Evolutionary conservation across 2,797 vertebrate species (phyloP).

Genomic region (Acrossocheilus fasciatus): DNA sequence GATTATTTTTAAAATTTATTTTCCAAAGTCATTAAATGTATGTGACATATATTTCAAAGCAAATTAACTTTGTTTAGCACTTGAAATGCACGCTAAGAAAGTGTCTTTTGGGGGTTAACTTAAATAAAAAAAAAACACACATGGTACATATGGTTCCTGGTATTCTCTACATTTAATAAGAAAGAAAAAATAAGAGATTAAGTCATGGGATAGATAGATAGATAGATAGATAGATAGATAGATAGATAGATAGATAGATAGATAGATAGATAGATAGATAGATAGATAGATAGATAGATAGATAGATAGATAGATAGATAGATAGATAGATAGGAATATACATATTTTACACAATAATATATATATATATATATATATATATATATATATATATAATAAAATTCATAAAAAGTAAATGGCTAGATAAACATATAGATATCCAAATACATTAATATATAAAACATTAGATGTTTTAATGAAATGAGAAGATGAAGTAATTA

Average conservation of each 20-base stretch:
- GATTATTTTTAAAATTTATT: conserved; percentile 58
- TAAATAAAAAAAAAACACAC: conserved; percentile 1
- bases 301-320: neutral
- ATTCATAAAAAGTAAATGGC: too few relatives aligned
- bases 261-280: too few relatives aligned
- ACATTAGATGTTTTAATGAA: too few relatives aligned
- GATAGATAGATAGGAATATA: too few relatives aligned
- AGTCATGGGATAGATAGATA: neutral
- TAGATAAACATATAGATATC: too few relatives aligned
- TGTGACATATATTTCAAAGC: conserved; percentile 65
- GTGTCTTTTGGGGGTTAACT: conserved; percentile 7
- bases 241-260: neutral
- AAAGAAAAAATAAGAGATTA: neutral
- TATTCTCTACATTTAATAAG: conserved; percentile 15
- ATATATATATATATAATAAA: neutral
- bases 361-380: too few relatives aligned
- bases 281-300: too few relatives aligned
- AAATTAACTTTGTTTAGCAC: conserved; percentile 60
- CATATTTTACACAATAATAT: too few relatives aligned
- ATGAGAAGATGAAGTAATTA: too few relatives aligned
- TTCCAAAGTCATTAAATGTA: conserved; percentile 65
- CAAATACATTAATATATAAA: too few relatives aligned
- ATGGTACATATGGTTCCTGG: neutral
- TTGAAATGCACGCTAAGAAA: conserved; percentile 31
- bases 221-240: neutral